phyloP scores from a whole-genome alignment of 2,888 invertebrate species.

The Volucella inanis region DNA sequence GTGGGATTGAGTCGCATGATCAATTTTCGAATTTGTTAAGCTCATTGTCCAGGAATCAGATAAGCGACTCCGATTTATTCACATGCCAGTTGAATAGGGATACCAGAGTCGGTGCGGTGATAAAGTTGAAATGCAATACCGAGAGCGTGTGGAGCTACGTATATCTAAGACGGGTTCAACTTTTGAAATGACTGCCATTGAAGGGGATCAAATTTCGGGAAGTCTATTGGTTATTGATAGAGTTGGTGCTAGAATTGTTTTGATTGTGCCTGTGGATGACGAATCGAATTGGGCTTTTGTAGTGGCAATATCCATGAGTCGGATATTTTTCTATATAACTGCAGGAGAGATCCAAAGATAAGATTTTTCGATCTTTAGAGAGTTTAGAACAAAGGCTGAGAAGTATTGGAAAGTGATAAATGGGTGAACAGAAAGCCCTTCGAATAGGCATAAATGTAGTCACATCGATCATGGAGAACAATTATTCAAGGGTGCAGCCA shows the following conservation, averaged over 20 bases:
- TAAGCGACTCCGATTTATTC: slow-evolving; percentile 44
- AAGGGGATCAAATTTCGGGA: slow-evolving; percentile 58
- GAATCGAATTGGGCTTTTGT: slow-evolving; percentile 48
- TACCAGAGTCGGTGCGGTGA: background rate
- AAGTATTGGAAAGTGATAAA: too few relatives aligned
- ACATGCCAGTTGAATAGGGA: slow-evolving; percentile 37
- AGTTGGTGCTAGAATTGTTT: slow-evolving; percentile 12
- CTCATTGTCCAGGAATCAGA: slow-evolving; percentile 66
- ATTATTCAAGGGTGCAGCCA: too few relatives aligned
- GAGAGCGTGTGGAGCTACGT: background rate
- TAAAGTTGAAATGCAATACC: slow-evolving; percentile 36
- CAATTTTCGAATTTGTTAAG: slow-evolving; percentile 68
- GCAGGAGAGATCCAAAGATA: too few relatives aligned
- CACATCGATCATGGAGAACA: too few relatives aligned
- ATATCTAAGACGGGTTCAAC: background rate
- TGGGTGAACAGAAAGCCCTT: too few relatives aligned
- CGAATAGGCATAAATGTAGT: too few relatives aligned
- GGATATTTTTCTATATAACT: too few relatives aligned
- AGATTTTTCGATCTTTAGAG: too few relatives aligned
- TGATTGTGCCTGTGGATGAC: slow-evolving; percentile 47
- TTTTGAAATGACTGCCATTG: slow-evolving; percentile 2
- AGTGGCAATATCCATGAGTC: background rate
- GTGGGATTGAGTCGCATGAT: slow-evolving; percentile 53
- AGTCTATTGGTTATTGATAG: slow-evolving; percentile 49
- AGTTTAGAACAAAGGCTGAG: too few relatives aligned